These are phyloP conservation scores for Acanthis flammea DNA, from an alignment of 2,797 vertebrate species.

Conservation along the genomic window DNA sequence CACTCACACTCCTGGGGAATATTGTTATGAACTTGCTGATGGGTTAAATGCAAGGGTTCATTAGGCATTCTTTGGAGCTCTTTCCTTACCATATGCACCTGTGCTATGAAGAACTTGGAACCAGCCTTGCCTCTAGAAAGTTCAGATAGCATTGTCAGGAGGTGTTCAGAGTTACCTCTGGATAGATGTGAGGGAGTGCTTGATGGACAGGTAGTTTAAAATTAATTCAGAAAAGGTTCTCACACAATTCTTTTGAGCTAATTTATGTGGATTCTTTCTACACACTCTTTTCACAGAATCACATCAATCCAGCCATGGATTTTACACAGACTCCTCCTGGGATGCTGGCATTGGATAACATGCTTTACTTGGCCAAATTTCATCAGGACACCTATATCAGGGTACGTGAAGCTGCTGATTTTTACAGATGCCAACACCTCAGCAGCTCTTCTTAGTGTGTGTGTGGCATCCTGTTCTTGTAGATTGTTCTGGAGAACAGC, in stretches of 20 bases:
- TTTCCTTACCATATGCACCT: background rate
- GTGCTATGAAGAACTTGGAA: background rate
- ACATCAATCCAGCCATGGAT: conserved; percentile 95
- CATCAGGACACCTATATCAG: conserved; percentile 97
- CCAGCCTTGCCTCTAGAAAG: background rate
- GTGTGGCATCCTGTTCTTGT: background rate
- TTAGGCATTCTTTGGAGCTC: background rate
- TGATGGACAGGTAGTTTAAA: background rate
- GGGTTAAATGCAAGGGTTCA: background rate
- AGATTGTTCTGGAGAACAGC: conserved; percentile 91
- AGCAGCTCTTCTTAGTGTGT: background rate
- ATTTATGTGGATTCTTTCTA: conserved; percentile 7
- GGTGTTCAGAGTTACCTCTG: background rate
- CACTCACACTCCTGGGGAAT: background rate
- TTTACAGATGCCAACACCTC: background rate
- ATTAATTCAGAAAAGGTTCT: background rate
- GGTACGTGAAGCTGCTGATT: conserved; percentile 70
- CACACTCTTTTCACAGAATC: conserved; percentile 80
- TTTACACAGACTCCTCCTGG: conserved; percentile 97
- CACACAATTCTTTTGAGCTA: background rate
- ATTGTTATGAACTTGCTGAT: background rate
- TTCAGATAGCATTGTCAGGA: background rate
- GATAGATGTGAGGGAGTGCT: background rate
- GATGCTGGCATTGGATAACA: conserved; percentile 97
- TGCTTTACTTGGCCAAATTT: conserved; percentile 94